These are phyloP conservation scores for Leptothorax acervorum DNA, from an alignment of 2,888 invertebrate genomes.

Conservation along the genomic window DNA sequence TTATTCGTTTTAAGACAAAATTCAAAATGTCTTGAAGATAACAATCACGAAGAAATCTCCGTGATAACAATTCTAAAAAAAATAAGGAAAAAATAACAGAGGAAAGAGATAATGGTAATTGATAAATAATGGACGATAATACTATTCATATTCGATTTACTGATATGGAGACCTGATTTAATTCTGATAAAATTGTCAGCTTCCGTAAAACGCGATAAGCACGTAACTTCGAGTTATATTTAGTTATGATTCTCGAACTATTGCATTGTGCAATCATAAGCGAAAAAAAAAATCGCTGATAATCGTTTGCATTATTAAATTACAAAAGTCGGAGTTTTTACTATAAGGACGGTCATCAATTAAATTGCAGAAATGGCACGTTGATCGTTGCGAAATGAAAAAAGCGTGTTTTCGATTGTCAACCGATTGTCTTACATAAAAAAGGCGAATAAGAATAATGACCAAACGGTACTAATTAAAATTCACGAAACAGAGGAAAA, in stretches of 20 bases:
- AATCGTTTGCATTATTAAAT: background rate
- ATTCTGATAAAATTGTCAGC: constrained; percentile 27
- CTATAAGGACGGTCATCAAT: background rate
- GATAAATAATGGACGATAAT: constrained; percentile 24
- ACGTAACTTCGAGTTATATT: background rate
- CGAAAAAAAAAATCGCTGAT: background rate
- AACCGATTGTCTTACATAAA: background rate
- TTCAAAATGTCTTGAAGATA: background rate
- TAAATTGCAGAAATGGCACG: background rate
- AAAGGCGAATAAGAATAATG: background rate
- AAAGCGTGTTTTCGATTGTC: background rate
- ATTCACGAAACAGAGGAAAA: background rate
- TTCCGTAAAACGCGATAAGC: constrained; percentile 26
- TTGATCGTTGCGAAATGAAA: background rate
- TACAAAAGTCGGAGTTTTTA: background rate
- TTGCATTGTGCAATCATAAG: background rate
- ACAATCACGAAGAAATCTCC: no score
- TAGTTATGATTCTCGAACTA: background rate
- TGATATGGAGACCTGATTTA: constrained; percentile 22
- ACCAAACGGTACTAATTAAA: background rate
- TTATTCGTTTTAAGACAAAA: background rate
- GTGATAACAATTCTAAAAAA: background rate
- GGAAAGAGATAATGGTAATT: constrained; percentile 6
- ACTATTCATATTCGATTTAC: background rate
- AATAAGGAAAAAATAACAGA: background rate